A percentile compares a stretch with the other conserved stretches of the same genome.
phyloP scores from a whole-genome alignment of 2,797 vertebrate genomes.

The Poecilia wingei region DNA sequence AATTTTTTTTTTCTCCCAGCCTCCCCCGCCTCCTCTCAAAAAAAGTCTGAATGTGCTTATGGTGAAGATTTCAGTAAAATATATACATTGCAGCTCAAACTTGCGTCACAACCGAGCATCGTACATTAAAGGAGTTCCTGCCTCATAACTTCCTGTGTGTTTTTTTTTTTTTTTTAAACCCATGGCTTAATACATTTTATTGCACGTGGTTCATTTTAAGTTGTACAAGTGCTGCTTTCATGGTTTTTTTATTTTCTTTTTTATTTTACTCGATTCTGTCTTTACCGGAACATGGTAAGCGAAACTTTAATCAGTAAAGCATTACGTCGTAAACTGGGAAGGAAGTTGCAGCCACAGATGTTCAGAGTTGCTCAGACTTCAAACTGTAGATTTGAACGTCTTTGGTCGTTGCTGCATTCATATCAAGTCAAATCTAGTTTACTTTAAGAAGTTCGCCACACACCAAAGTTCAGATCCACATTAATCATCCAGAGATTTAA shows the following conservation, averaged over 20 bases:
- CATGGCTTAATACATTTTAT: neutral
- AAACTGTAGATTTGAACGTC: neutral
- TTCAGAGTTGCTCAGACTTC: neutral
- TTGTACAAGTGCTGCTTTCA: neutral
- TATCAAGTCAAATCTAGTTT: neutral
- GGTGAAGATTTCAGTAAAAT: neutral
- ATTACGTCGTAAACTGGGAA: neutral
- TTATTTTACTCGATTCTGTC: neutral
- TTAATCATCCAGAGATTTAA: neutral
- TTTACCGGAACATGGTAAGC: neutral
- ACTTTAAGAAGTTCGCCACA: neutral
- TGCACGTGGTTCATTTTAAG: neutral
- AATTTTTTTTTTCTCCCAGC: neutral
- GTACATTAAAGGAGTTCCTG: neutral
- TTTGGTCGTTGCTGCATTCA: constrained; percentile 1
- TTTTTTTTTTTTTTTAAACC: neutral
- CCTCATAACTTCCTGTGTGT: neutral
- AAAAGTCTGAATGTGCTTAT: neutral
- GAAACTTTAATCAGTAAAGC: neutral
- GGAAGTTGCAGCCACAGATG: neutral
- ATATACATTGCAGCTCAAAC: neutral
- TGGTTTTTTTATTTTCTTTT: neutral
- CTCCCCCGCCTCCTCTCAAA: no score
- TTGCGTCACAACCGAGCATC: neutral
- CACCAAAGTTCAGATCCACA: neutral